Evolutionary conservation across 2,797 vertebrate species (phyloP), one percentile per base, ranked within the genome.

Genomic region (Pipistrellus pipistrellus): DNA sequence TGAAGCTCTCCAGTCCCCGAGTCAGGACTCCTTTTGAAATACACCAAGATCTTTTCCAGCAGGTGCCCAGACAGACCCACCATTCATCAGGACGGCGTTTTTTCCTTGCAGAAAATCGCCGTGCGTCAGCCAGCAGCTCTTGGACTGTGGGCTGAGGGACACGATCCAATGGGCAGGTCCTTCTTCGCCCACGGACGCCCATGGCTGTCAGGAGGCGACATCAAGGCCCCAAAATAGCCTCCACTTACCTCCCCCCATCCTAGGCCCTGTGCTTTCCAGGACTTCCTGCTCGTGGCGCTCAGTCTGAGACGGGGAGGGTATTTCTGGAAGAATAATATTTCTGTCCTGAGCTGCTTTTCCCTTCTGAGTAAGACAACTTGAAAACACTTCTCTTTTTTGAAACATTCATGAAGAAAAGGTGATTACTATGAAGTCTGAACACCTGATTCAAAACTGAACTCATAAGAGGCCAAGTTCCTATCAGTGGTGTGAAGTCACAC

Each of bases 191-290:
- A 62, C 30, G 41, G 91, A 95, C 1, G 38, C 83, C 69, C 84
- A 53, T 25, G 30, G 25, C 71, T 0, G 0, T 73, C 62, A 44
- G 78, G 73, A 86, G 72, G 80, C 51, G 9, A 76, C 69, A 46
- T 91, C 85, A 73, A 8, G 12, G 62, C 80, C 95, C 94, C 93
- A 97, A 97, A 96, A 96, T 93, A 97, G 81, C 62, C 51, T 38
- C 68, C 0, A 0, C 51, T 76, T 17, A 25, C 85, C 71, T 66
- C 35, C 41, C 12, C 48, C 25, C 76, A 6, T 72, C 66, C 44
- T 2, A 27, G 32, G 59, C 77, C 46, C n/a, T 12, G 55, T 23
- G 62, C 78, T 93, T 95, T 80, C 69, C 85, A 96, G 8, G 59
- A 30, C 64, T 94, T 17, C 44, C 23, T 92, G n/a, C 38, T 20